phyloP scores from a whole-genome alignment of 2,888 invertebrate species.

The Tachina fera region DNA sequence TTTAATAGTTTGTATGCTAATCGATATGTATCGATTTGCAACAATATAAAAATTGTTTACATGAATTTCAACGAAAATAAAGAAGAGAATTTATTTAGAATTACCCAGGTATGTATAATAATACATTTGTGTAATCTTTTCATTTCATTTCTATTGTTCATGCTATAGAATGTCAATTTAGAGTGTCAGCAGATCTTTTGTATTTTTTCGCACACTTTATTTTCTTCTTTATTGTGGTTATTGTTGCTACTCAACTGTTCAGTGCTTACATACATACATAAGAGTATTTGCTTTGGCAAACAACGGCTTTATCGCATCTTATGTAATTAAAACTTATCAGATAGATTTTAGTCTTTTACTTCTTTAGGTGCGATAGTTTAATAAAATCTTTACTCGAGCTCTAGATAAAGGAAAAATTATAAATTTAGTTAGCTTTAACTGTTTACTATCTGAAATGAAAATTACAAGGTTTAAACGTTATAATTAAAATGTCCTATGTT shows the following conservation, averaged over 20 bases:
- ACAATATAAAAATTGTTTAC: conserved; percentile 6
- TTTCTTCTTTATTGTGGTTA: not conserved
- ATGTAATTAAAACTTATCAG: not conserved
- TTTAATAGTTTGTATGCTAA: conserved; percentile 1
- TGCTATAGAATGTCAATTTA: conserved; percentile 61
- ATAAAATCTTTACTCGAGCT: too few relatives aligned
- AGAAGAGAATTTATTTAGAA: conserved; percentile 26
- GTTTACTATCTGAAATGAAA: too few relatives aligned
- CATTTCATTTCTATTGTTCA: conserved; percentile 19
- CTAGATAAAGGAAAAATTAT: too few relatives aligned
- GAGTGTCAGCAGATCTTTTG: conserved; percentile 34
- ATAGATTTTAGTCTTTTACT: too few relatives aligned
- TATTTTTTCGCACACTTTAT: not conserved
- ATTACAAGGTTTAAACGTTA: too few relatives aligned
- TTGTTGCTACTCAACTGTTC: not conserved
- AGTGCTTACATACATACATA: not conserved
- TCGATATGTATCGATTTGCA: conserved; percentile 9
- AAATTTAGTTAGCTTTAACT: too few relatives aligned
- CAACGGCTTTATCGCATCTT: not conserved
- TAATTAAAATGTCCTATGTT: too few relatives aligned
- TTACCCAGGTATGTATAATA: conserved; percentile 5
- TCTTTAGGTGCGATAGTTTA: too few relatives aligned
- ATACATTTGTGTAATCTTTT: conserved; percentile 14
- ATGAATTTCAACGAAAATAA: conserved; percentile 11
- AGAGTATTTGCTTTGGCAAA: not conserved